phyloP scores from a whole-genome alignment of 1,140 invertebrate genomes.

The Sycophaga agraensis region DNA sequence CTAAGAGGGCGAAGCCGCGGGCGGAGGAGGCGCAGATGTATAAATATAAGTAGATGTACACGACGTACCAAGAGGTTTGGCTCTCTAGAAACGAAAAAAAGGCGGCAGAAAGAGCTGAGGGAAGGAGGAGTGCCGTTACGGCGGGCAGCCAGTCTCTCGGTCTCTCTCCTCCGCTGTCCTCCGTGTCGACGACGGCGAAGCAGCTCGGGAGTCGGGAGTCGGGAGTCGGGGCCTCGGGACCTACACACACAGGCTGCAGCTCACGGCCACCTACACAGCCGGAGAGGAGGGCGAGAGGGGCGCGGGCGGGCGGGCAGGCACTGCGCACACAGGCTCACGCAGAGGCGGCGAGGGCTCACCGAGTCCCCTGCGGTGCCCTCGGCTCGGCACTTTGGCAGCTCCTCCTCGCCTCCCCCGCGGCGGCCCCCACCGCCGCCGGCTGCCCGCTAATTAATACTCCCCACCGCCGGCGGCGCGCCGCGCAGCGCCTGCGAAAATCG shows the following conservation, averaged over 20 bases:
- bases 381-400: no score
- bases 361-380: no score
- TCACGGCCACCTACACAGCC: not conserved
- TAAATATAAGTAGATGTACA: not conserved
- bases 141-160: conserved; percentile 2
- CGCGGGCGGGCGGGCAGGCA: no score
- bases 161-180: no score
- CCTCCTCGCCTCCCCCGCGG: not conserved
- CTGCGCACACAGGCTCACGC: no score
- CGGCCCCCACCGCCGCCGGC: not conserved
- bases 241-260: not conserved
- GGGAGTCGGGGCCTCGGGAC: no score
- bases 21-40: not conserved
- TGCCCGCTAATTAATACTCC: conserved; percentile 14
- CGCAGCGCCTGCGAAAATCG: conserved; percentile 18
- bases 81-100: not conserved
- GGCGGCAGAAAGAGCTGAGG: not conserved
- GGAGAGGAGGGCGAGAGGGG: not conserved
- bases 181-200: not conserved
- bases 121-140: conserved; percentile 15
- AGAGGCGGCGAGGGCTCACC: no score
- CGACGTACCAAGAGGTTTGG: not conserved
- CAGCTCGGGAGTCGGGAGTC: no score
- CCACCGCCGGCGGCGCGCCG: no score
- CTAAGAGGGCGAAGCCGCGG: no score